Evolutionary conservation across 2,113 vertebrate species (phyloP), one percentile per base, ranked within the genome.

Genomic region (Pollimyrus isidori): DNA sequence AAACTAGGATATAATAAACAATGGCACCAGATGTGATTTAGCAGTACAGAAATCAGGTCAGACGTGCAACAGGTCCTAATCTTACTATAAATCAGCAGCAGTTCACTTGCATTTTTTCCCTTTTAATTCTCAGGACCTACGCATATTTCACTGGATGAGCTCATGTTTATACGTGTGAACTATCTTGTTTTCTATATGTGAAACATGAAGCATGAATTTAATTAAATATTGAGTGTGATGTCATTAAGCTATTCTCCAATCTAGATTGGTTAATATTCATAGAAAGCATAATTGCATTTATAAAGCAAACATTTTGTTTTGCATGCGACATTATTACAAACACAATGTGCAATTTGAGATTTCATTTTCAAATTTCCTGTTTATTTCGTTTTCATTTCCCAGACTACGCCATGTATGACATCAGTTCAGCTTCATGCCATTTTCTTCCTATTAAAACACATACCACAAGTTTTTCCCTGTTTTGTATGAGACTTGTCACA

Each of bases 21-120:
- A 89, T 17, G 53, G 88, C 89, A 89, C 88, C 92, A 92, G 92
- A 92, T 92, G 90, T 50, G 62, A 88, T 90, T 69, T 85, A 88
- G 73, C 39, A 88, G 87, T 84, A 73, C 15, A 35, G 62, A 90
- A 92, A 92, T 91, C 89, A 92, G 92, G 91, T 92, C 91, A 89
- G 49, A 84, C 52, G 42, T 91, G 73, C 90, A 90, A 85, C 91
- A 92, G 92, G 92, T 91, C 89, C 87, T 93, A 91, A 92, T 91
- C 91, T 89, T 84, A n/a, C 53, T 88, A 3, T 85, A 83, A 86
- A 88, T 56, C 48, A 42, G 42, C 80, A 82, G 87, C 87, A 87
- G 88, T 84, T 76, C 50, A 45, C 39, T 45, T 80, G 39, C 6
- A 50, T 35, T 23, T 23, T 88, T 65, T 65, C 30, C 42, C 23